phyloP scores from a whole-genome alignment of 2,797 vertebrate genomes.

The Remorina albescens region DNA sequence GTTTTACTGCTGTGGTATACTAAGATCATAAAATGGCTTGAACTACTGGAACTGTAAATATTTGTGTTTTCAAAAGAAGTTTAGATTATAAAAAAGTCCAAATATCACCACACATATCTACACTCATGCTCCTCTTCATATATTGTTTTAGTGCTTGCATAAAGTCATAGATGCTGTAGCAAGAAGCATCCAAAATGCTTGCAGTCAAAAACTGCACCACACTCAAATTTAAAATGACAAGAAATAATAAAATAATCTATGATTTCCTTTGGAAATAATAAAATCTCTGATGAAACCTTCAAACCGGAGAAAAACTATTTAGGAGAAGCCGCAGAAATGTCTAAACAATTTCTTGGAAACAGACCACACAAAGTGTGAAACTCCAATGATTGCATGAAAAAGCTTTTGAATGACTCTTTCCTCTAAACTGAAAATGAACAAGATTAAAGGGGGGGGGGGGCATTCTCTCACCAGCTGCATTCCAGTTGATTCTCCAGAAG shows the following conservation, averaged over 20 bases:
- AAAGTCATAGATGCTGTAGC: not conserved
- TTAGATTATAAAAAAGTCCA: too few relatives aligned
- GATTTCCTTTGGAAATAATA: not conserved
- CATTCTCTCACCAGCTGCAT: slow-evolving; percentile 54
- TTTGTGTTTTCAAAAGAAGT: not conserved
- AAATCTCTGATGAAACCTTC: not conserved
- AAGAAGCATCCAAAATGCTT: not conserved
- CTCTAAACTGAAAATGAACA: slow-evolving; percentile 61
- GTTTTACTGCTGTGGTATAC: not conserved
- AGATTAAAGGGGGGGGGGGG: slow-evolving; percentile 48
- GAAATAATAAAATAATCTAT: not conserved
- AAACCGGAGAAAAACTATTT: not conserved
- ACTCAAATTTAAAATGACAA: not conserved
- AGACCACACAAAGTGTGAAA: slow-evolving; percentile 42
- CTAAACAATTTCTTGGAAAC: not conserved
- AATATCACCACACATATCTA: not conserved
- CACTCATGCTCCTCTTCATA: not conserved
- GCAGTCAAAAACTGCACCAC: too few relatives aligned
- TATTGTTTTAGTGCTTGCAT: not conserved
- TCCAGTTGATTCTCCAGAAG: slow-evolving; percentile 68
- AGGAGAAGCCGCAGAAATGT: not conserved
- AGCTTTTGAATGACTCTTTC: slow-evolving; percentile 48
- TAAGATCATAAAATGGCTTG: not conserved
- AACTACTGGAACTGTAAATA: not conserved
- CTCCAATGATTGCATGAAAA: slow-evolving; percentile 27